Conservation (phyloP, 2,797 vertebrate genomes). For the Aulostomus chinensis region DNA sequence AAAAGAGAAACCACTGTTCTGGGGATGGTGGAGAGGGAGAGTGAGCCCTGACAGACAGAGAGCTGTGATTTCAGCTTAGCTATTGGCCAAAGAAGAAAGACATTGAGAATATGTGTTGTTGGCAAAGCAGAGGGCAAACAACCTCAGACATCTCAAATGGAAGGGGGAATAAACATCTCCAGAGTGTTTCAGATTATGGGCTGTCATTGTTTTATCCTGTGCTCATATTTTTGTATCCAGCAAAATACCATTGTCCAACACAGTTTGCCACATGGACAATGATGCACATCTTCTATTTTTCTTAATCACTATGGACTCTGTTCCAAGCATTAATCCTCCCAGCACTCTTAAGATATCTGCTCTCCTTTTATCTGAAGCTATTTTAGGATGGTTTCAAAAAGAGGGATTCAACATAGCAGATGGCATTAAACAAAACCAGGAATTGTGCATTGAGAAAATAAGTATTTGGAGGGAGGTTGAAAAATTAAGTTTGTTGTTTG, state of each 20-base stretch:
- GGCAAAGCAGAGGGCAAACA: conserved; percentile 70
- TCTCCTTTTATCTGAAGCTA: conserved; percentile 12
- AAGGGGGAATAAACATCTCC: conserved; percentile 60
- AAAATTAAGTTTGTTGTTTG: conserved; percentile 50
- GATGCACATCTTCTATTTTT: conserved; percentile 51
- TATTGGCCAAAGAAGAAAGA: conserved; percentile 74
- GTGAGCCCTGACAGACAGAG: conserved; percentile 58
- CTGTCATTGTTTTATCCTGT: conserved; percentile 58
- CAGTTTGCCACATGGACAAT: conserved; percentile 32
- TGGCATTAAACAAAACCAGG: conserved; percentile 48
- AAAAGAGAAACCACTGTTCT: conserved; percentile 75
- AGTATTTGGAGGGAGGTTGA: conserved; percentile 13
- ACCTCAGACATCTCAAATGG: conserved; percentile 72
- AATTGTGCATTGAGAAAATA: conserved; percentile 24
- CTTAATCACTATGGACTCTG: conserved; percentile 38
- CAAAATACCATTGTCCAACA: conserved; percentile 28
- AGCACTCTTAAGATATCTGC: conserved; percentile 5
- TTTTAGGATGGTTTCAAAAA: conserved; percentile 43
- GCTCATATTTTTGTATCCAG: conserved; percentile 31
- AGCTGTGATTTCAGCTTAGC: conserved; percentile 74
- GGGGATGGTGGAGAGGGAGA: conserved; percentile 49
- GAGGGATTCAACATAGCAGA: conserved; percentile 39
- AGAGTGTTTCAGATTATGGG: conserved; percentile 68
- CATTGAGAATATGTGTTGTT: conserved; percentile 67
- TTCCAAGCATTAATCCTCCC: conserved; percentile 44